phyloP scores from a whole-genome alignment of 2,888 invertebrate genomes.

The Gryllus longicercus region DNA sequence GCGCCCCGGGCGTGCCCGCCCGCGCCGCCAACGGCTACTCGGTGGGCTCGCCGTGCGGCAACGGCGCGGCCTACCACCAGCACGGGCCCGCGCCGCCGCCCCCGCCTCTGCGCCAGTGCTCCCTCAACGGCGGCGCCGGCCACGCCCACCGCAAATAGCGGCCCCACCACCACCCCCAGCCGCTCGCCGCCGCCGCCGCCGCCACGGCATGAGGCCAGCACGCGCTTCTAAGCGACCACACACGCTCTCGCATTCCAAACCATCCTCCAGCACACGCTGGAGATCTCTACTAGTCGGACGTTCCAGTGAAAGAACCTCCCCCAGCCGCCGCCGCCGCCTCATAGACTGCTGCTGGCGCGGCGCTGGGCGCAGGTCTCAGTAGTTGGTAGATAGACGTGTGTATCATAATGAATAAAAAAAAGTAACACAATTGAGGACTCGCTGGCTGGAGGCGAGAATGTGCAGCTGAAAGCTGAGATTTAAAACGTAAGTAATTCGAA shows the following conservation, averaged over 20 bases:
- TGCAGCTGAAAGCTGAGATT: no score
- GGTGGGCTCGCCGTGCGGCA: not conserved
- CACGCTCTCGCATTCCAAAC: no score
- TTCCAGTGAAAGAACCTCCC: not conserved
- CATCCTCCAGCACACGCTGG: not conserved
- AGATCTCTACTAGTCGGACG: not conserved
- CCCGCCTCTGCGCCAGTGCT: conserved; percentile 20
- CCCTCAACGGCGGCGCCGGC: conserved; percentile 21
- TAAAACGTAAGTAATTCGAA: no score
- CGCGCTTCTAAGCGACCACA: no score
- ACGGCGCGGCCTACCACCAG: conserved; percentile 5
- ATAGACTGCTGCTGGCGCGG: no score
- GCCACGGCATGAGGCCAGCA: no score
- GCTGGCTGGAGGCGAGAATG: no score
- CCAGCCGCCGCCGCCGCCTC: no score
- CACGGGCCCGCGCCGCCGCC: not conserved
- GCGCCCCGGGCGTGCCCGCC: not conserved
- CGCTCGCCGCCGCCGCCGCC: no score
- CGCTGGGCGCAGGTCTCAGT: not conserved
- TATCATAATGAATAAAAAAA: not conserved
- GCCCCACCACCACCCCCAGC: no score
- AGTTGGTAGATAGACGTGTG: not conserved
- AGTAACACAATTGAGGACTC: no score
- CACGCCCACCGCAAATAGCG: not conserved
- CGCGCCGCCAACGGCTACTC: conserved; percentile 23